These are phyloP conservation scores for Blastobasis lacticolella DNA, from an alignment of 2,888 invertebrate genomes.

Conservation along the genomic window DNA sequence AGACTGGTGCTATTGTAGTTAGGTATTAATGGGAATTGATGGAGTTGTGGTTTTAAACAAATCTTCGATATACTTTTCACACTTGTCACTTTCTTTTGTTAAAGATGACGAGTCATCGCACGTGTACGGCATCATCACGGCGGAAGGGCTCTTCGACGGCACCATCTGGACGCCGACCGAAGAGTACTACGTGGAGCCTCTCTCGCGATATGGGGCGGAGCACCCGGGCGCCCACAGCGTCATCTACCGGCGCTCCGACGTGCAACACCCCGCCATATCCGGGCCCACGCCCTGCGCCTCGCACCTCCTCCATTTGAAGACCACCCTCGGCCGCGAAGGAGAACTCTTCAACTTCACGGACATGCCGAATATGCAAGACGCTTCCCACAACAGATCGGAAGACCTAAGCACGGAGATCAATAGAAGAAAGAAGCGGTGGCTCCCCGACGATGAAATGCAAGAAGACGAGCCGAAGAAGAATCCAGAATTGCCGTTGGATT, in stretches of 20 bases:
- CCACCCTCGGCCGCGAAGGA: conserved; percentile 44
- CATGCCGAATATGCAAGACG: conserved; percentile 35
- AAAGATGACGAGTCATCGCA: conserved; percentile 87
- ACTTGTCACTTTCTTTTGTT: conserved; percentile 30
- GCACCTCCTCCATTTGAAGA: conserved; percentile 72
- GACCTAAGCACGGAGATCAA: conserved; percentile 52
- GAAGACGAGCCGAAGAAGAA: conserved; percentile 75
- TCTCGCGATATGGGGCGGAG: conserved; percentile 77
- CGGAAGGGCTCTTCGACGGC: conserved; percentile 92
- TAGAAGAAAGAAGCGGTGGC: conserved; percentile 76
- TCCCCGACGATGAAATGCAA: conserved; percentile 78
- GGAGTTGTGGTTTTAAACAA: too few species aligned
- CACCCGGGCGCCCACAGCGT: conserved; percentile 83
- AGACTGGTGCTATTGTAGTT: too few species aligned
- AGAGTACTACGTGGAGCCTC: conserved; percentile 89
- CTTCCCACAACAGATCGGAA: conserved; percentile 48
- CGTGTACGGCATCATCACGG: conserved; percentile 90
- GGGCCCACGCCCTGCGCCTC: conserved; percentile 70
- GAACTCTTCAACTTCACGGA: conserved; percentile 59
- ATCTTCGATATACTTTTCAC: too few species aligned
- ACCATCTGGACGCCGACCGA: conserved; percentile 85
- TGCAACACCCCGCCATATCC: conserved; percentile 66
- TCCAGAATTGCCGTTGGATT: conserved; percentile 78
- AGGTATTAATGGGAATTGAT: too few species aligned
- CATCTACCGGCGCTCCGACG: conserved; percentile 88